Base-by-base conservation (phyloP, 2,888 invertebrate species). In the Lasioglossum lativentre region DNA sequence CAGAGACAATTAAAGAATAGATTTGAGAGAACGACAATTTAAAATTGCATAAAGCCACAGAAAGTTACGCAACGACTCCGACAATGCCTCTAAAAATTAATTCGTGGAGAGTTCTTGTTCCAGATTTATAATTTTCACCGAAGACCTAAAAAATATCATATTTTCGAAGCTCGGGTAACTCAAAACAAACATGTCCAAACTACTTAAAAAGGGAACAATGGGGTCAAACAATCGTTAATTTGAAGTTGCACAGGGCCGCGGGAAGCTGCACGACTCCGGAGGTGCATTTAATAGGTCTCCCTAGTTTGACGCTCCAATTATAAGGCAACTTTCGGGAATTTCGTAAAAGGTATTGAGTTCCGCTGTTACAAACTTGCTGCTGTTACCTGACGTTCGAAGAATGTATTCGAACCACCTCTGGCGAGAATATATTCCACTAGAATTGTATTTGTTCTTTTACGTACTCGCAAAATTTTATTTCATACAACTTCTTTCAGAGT, bases 341-440 rank as follows among this genome's bases (percentile, higher is more conserved):
- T 52, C 52, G 52, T 52, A 52, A 52, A 52, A 52, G 52, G 52
- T 52, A 52, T 52, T 52, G 52, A 52, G 52, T 52, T 52, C 52
- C 52, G n/a, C 10, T 10, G n/a, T 52, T 52, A 52, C 23, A 52
- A 52, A 52, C 52, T 52, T 52, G 52, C 23, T 0, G 52, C n/a
- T n/a, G n/a, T n/a, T 52, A 1, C 52, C 52, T 1, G 52, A n/a
- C n/a, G 8, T n/a, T n/a, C 23, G 10, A 52, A 52, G 8, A 52
- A 52, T n/a, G 52, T 52, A 52, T 52, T n/a, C n/a, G 0, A 3
- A n/a, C 52, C n/a, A 10, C 52, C 3, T 23, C 52, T 0, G 5
- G 0, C 47, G 47, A 52, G 47, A 52, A n/a, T 10, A n/a, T n/a
- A 52, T n/a, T n/a, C n/a, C 23, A 8, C 0, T 52, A 23, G 2